Conservation (phyloP, 2,888 invertebrate species). For the Lissonota sp. region DNA sequence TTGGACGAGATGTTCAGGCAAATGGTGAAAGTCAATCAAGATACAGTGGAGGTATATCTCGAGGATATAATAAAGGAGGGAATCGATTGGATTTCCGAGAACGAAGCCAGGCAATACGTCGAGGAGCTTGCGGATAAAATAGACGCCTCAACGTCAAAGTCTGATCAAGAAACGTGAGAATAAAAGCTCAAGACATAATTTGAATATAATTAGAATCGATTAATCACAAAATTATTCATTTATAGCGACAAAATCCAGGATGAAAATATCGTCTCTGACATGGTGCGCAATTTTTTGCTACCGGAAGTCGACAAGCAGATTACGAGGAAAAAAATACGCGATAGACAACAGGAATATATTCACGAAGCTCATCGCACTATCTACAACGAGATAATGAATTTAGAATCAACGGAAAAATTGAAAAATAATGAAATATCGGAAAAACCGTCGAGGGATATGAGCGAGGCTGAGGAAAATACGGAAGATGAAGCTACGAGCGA, state of each 20-base stretch:
- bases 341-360: conserved; percentile 82
- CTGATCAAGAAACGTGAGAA: conserved; percentile 80
- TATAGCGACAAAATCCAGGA: conserved; percentile 64
- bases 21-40: conserved; percentile 86
- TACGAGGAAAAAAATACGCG: conserved; percentile 80
- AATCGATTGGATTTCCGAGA: conserved; percentile 86
- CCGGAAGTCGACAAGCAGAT: conserved; percentile 83
- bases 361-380: conserved; percentile 82
- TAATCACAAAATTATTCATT: conserved; percentile 1
- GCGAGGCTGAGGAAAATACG: neutral
- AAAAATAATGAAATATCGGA: conserved; percentile 8
- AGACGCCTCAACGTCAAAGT: conserved; percentile 85
- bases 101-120: conserved; percentile 85
- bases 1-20: conserved; percentile 93
- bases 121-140: conserved; percentile 85
- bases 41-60: conserved; percentile 87
- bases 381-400: conserved; percentile 75
- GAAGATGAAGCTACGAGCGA: conserved; percentile 10
- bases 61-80: conserved; percentile 87
- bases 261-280: conserved; percentile 76
- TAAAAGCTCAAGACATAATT: neutral
- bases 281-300: conserved; percentile 83
- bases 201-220: neutral
- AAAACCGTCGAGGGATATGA: neutral
- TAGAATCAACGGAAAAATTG: conserved; percentile 42